These are phyloP conservation scores for Cotesia chilonis DNA, from an alignment of 1,140 invertebrate genomes.

Conservation along the genomic window DNA sequence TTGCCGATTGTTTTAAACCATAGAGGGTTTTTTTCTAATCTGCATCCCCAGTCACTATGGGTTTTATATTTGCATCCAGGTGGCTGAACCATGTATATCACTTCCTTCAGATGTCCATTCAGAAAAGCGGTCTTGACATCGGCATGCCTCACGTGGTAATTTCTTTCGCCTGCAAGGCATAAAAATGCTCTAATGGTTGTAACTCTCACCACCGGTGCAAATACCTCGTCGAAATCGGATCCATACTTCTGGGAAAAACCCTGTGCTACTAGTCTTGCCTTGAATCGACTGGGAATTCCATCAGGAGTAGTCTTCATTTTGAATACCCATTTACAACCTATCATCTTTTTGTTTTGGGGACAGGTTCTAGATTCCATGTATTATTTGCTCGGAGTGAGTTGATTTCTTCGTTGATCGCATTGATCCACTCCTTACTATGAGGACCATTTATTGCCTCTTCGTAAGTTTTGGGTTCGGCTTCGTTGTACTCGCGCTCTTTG, in stretches of 20 bases:
- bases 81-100: background rate
- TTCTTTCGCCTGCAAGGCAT: background rate
- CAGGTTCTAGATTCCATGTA: background rate
- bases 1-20: too few relatives aligned
- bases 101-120: background rate
- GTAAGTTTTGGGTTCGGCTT: background rate
- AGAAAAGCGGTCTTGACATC: background rate
- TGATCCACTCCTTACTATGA: background rate
- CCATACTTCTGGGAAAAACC: conserved; percentile 1
- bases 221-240: background rate
- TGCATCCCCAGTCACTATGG: too few relatives aligned
- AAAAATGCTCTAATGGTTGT: background rate
- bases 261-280: background rate
- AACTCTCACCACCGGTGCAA: too few relatives aligned
- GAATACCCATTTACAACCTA: background rate
- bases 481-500: background rate
- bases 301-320: background rate
- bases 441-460: background rate
- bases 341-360: background rate
- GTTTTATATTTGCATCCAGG: too few relatives aligned
- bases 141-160: background rate
- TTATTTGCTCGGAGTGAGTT: background rate
- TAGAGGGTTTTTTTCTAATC: too few relatives aligned
- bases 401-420: background rate
- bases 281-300: background rate